Percentiles rank a stretch among this genome's conserved stretches.
phyloP scores from a whole-genome alignment of 2,888 invertebrate species.

The Campaea margaritaria region DNA sequence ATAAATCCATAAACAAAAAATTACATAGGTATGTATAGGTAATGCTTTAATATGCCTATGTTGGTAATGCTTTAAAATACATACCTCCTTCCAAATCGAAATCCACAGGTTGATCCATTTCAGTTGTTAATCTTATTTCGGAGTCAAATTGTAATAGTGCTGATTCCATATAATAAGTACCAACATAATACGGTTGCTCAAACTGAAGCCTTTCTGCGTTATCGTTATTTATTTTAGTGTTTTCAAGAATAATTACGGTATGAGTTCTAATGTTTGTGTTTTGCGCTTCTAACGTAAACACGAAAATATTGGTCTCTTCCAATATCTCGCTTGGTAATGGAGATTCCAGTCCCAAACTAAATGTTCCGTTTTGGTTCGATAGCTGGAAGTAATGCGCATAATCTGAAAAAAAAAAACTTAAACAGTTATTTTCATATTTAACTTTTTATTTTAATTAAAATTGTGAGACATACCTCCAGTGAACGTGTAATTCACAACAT shows the following conservation, averaged over 20 bases:
- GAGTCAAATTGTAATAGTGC: conserved; percentile 30
- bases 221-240: conserved; percentile 2
- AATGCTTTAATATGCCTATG: not conserved
- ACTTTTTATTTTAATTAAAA: not conserved
- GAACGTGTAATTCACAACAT: conserved; percentile 37
- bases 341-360: conserved; percentile 37
- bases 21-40: too few species aligned
- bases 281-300: conserved; percentile 44
- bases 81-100: conserved; percentile 37
- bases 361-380: conserved; percentile 34
- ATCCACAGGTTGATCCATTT: conserved; percentile 23
- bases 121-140: conserved; percentile 32
- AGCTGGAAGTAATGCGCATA: conserved; percentile 48
- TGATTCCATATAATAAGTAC: conserved; percentile 28
- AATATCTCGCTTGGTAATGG: conserved; percentile 39
- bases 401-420: conserved; percentile 48
- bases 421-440: conserved; percentile 20
- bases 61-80: not conserved
- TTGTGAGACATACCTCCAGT: conserved; percentile 45
- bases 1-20: too few species aligned
- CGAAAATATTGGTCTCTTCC: conserved; percentile 41
- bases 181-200: conserved; percentile 33
- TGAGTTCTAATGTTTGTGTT: conserved; percentile 28
- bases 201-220: conserved; percentile 26
- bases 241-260: conserved; percentile 33